Percentiles rank a stretch among this genome's conserved stretches.
These are phyloP conservation scores for Drosophila aldrichi DNA, from an alignment of 2,888 invertebrate genomes.

Conservation along the genomic window DNA sequence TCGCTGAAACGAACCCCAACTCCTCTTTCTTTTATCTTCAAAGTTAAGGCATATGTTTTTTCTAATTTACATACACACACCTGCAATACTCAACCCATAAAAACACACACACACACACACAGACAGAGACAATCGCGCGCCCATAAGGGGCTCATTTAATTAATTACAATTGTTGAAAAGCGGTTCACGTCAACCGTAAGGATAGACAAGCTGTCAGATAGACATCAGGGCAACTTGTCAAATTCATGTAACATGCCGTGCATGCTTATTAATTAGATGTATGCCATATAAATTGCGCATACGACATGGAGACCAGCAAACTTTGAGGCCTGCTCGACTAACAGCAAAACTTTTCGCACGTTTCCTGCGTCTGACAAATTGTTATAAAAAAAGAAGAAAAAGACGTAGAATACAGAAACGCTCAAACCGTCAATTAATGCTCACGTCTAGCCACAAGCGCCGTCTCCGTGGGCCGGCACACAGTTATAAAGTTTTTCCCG, in stretches of 20 bases:
- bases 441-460: conserved; percentile 9
- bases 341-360: conserved; percentile 3
- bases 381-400: background rate
- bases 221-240: conserved; percentile 23
- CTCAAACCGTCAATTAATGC: conserved; percentile 65
- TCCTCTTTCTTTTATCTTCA: background rate
- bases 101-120: background rate
- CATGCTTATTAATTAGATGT: conserved; percentile 66
- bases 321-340: background rate
- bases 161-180: conserved; percentile 54
- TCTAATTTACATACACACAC: background rate
- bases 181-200: conserved; percentile 21
- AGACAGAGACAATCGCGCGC: no score
- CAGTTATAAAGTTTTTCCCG: conserved; percentile 40
- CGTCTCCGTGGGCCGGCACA: background rate
- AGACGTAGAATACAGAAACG: background rate
- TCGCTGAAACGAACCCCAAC: no score
- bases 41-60: background rate
- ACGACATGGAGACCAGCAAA: conserved; percentile 36
- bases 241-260: conserved; percentile 18
- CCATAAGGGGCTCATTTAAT: conserved; percentile 42
- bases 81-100: background rate
- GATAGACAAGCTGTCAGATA: conserved; percentile 45
- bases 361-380: conserved; percentile 45
- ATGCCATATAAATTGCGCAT: conserved; percentile 63